Conservation (phyloP, 1,140 invertebrate species). For the Harlomillsia oculata region DNA sequence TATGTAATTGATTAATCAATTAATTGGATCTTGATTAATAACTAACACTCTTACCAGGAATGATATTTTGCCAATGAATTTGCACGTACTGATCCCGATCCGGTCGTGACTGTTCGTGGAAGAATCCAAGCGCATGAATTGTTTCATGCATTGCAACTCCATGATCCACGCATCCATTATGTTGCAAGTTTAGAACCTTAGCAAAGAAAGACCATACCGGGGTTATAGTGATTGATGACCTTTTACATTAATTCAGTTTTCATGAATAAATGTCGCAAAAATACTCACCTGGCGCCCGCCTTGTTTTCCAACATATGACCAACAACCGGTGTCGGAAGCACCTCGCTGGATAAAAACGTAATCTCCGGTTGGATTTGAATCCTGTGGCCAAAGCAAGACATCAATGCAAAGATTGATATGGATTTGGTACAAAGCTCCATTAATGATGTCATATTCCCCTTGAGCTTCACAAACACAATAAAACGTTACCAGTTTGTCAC, state of each 20-base stretch:
- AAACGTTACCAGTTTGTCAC: neutral
- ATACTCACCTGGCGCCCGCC: slow-evolving; percentile 15
- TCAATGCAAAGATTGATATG: slow-evolving; percentile 8
- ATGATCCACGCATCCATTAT: slow-evolving; percentile 11
- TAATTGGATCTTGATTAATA: neutral
- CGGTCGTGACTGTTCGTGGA: slow-evolving; percentile 48
- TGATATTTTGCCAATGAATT: slow-evolving; percentile 48
- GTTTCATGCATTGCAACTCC: slow-evolving; percentile 11
- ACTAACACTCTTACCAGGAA: slow-evolving; percentile 39
- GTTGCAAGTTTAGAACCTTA: slow-evolving; percentile 8
- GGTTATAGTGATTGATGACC: too few species aligned
- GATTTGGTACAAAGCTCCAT: slow-evolving; percentile 15
- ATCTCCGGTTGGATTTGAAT: slow-evolving; percentile 14
- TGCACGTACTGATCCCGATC: slow-evolving; percentile 46
- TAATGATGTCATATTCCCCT: neutral
- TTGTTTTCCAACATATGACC: slow-evolving; percentile 20
- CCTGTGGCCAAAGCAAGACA: slow-evolving; percentile 2
- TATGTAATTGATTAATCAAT: neutral
- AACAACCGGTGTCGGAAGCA: slow-evolving; percentile 10
- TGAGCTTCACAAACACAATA: slow-evolving; percentile 3
- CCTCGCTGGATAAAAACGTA: slow-evolving; percentile 25
- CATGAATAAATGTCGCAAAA: neutral
- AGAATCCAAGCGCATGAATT: slow-evolving; percentile 42
- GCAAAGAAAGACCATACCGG: neutral
- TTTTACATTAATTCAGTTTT: neutral